Base-by-base conservation (phyloP, 30 jellyfish, hydroid and myxozoan genomes). In the Aurelia sp. region DNA sequence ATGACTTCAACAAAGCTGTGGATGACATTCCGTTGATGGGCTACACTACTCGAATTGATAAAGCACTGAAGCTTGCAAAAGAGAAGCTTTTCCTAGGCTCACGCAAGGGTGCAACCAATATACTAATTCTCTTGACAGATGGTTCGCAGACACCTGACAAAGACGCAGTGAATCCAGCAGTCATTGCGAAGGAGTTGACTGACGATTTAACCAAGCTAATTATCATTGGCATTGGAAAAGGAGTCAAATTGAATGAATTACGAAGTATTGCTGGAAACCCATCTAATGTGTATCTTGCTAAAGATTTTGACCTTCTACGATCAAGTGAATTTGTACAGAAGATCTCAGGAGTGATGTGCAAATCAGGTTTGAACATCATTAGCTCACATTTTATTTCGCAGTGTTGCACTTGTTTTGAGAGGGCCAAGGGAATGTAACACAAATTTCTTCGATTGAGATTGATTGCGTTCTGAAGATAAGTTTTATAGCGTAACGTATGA, bases 11-110 rank as follows among this genome's bases (percentile, higher is more conserved):
- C 82, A 75, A 76, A 51, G 98, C 98, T 37, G 97, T 92, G 16
- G 97, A 92, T 67, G 40, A 66, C n/a, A 68, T 87, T 22, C 97
- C 97, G 19, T 84, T 86, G 78, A 74, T 92, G 90, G 98, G 98
- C 65, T 82, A 66, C 30, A 87, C 97, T 48, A 92, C 98, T 3
- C 69, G 98, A 68, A 92, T 92, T 58, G 98, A 92, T 91, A 82
- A 77, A 82, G 98, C 98, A 37, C 89, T 92, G 64, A 83, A 86
- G 19, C 90, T 87, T 17, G 97, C 97, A 30, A 77, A 81, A 66
- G 74, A 83, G 22, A 68, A 89, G 68, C 50, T 92, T 78, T 68
- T 92, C 74, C 81, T 37, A 7, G 98, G 98, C 21, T 96, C 97
- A 35, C 80, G 97, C 19, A n/a, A 89, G 21, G 90, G 76, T 76